Percentiles rank a stretch among this genome's conserved stretches.
phyloP scores from a whole-genome alignment of 1,140 invertebrate genomes.

The Musca vetustissima region DNA sequence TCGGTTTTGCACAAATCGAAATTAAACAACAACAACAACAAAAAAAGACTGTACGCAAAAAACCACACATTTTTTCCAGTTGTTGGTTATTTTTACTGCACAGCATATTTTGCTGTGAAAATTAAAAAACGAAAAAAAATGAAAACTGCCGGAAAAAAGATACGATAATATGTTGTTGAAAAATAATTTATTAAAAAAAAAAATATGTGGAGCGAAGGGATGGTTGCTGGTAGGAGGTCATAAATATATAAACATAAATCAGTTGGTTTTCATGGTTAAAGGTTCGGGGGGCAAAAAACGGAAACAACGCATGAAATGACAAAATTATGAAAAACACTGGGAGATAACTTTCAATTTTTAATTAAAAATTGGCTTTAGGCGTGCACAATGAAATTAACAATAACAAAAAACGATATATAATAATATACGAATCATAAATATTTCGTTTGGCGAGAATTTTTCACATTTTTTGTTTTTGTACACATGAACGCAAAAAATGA shows the following conservation, averaged over 20 bases:
- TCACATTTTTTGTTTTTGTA: conserved; percentile 1
- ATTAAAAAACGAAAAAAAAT: no score
- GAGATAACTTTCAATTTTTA: conserved; percentile 3
- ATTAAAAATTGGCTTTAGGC: conserved; percentile 27
- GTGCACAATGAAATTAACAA: conserved; percentile 27
- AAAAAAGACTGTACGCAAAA: no score
- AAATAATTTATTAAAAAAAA: conserved; percentile 23
- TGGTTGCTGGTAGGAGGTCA: no score
- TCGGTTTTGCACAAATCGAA: no score
- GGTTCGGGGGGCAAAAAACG: neutral
- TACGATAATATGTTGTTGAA: no score
- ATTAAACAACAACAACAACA: no score
- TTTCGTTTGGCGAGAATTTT: neutral
- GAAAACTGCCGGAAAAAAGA: no score
- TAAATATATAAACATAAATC: no score
- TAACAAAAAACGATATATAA: neutral
- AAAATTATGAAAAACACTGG: conserved; percentile 10
- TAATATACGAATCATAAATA: conserved; percentile 3
- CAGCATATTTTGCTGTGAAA: no score
- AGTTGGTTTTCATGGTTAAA: no score
- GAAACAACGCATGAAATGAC: neutral
- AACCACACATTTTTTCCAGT: no score
- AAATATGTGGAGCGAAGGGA: conserved; percentile 19
- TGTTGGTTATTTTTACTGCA: no score
- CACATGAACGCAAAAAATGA: conserved; percentile 17